Base-by-base conservation (phyloP, 30 jellyfish, hydroid and myxozoan species). In the Haliclystus octoradiatus region DNA sequence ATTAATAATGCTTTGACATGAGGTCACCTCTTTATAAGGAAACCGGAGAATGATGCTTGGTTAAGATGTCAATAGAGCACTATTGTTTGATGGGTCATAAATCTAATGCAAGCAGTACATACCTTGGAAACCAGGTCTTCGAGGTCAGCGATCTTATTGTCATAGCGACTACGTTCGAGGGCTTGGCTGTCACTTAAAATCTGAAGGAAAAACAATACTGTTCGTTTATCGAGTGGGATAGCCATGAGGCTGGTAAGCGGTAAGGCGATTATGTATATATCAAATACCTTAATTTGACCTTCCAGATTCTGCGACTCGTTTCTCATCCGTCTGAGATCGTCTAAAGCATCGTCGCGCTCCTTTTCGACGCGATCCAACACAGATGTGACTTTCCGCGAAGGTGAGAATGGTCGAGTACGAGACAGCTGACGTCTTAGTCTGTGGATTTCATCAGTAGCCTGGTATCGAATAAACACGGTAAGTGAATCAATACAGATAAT, bases 401-500 rank as follows among this genome's bases (percentile, higher is more conserved):
- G 85, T 26, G 97, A 74, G 1, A 94, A 87, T 1, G 97, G 68
- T 26, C 79, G 71, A 0, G 87, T 68, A 28, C 94, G 82, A 2
- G 92, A 61, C 46, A 79, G 49, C 61, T 88, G 92, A 0, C 94
- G 90, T 14, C 97, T 86, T 26, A 88, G 80, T 32, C 94, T 65
- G 33, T 88, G 97, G 22, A 88, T 80, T 49, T 88, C 97, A 1
- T 75, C 94, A 1, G 88, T 80, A 9, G 97, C 92, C 97, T 88
- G 31, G 26, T 27, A 70, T 4, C 12, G 9, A 15, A 24, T 9
- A 40, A 40, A 40, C 57, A 40, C 57, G 19, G n/a, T n/a, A n/a
- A n/a, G n/a, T n/a, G n/a, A n/a, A n/a, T n/a, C n/a, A n/a, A n/a
- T n/a, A n/a, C n/a, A n/a, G n/a, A n/a, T n/a, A n/a, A n/a, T n/a